phyloP scores from a whole-genome alignment of 2,797 vertebrate species.

The Austrolebias charrua region DNA sequence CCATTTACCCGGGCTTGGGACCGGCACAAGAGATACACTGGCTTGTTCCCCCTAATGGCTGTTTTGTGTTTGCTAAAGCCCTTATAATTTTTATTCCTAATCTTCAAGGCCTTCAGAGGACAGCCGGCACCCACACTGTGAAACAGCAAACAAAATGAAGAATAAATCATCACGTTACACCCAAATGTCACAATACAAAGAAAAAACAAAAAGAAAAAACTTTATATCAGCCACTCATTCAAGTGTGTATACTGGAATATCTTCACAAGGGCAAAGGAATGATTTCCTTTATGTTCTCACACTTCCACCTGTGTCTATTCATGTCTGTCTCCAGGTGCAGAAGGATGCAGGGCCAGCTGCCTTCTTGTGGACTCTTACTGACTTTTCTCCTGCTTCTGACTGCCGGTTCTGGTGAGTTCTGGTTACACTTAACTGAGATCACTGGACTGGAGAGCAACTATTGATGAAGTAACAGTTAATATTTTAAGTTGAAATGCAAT shows the following conservation, averaged over 20 bases:
- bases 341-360: constrained; percentile 70
- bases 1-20: too few species aligned
- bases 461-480: too few species aligned
- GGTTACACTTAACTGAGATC: constrained; percentile 24
- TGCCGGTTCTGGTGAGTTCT: constrained; percentile 74
- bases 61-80: too few species aligned
- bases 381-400: constrained; percentile 72
- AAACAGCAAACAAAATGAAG: constrained; percentile 32
- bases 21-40: too few species aligned
- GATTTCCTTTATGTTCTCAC: constrained; percentile 48
- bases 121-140: constrained; percentile 8
- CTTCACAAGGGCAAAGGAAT: constrained; percentile 31
- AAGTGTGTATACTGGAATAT: background rate
- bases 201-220: constrained; percentile 8
- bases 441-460: too few species aligned
- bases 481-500: too few species aligned
- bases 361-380: constrained; percentile 69
- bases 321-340: constrained; percentile 66
- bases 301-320: constrained; percentile 22
- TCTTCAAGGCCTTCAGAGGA: constrained; percentile 17
- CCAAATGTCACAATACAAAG: background rate
- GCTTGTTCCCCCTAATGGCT: too few species aligned
- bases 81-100: constrained; percentile 28
- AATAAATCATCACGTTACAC: constrained; percentile 21
- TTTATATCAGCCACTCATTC: constrained; percentile 34